Evolutionary conservation across 1,140 invertebrate genomes (phyloP).

Genomic region (Aricia agestis): DNA sequence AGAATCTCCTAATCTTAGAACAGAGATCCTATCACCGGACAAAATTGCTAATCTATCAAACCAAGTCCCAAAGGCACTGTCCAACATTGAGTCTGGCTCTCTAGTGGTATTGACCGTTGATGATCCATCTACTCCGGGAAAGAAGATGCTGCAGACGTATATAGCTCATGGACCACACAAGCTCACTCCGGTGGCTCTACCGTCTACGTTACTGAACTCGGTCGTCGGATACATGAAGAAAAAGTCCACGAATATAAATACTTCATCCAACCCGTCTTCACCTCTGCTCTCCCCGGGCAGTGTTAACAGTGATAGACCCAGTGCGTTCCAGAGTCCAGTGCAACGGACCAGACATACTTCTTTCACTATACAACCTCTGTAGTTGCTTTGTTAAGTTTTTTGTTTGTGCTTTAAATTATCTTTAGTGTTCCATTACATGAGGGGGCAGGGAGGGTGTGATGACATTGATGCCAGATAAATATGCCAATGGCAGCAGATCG

Average conservation of each 20-base stretch:
- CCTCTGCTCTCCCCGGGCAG: slow-evolving; percentile 50
- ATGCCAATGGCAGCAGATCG: too few relatives aligned
- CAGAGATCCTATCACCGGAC: neutral
- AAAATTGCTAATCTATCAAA: slow-evolving; percentile 13
- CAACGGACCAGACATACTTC: slow-evolving; percentile 48
- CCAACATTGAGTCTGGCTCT: slow-evolving; percentile 59
- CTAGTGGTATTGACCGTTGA: slow-evolving; percentile 60
- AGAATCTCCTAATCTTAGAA: neutral
- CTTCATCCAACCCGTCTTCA: slow-evolving; percentile 41
- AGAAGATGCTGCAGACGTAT: slow-evolving; percentile 68
- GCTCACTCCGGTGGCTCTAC: slow-evolving; percentile 52
- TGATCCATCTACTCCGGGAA: slow-evolving; percentile 55
- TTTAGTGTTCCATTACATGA: too few relatives aligned
- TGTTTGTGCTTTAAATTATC: too few relatives aligned
- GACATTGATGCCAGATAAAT: too few relatives aligned
- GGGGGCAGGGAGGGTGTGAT: too few relatives aligned
- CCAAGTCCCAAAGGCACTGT: slow-evolving; percentile 36
- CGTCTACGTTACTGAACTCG: slow-evolving; percentile 47
- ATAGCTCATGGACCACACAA: slow-evolving; percentile 50
- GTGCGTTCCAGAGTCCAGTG: slow-evolving; percentile 40
- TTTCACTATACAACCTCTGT: slow-evolving; percentile 55
- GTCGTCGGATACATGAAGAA: slow-evolving; percentile 67
- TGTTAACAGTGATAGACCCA: slow-evolving; percentile 45
- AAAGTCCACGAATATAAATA: slow-evolving; percentile 42
- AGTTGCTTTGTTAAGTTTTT: neutral